These are phyloP conservation scores for Pangasius djambal DNA, from an alignment of 2,797 vertebrate species.

Conservation along the genomic window DNA sequence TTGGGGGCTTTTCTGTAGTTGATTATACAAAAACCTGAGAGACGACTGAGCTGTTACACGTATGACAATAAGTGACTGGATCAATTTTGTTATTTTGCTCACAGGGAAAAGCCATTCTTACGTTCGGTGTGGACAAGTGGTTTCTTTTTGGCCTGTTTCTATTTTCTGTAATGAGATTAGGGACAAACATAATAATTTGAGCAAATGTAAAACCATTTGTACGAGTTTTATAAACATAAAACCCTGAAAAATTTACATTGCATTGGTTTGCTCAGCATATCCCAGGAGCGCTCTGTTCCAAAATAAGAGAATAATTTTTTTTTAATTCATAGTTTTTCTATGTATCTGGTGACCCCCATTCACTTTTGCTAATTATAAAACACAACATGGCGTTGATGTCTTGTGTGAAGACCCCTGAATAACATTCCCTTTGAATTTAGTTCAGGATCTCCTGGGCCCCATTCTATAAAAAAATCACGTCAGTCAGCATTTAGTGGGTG, in stretches of 20 bases:
- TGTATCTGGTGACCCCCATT: background rate
- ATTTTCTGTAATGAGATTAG: background rate
- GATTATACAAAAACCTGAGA: background rate
- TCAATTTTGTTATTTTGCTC: background rate
- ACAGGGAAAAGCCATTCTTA: background rate
- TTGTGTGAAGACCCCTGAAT: conserved; percentile 19
- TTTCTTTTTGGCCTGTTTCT: background rate
- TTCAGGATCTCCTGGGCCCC: background rate
- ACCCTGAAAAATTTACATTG: background rate
- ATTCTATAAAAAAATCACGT: background rate
- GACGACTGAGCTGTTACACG: background rate
- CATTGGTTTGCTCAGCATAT: background rate
- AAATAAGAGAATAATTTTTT: background rate
- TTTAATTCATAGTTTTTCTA: background rate
- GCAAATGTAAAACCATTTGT: background rate
- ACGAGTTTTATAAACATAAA: no score
- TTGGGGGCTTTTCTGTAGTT: background rate
- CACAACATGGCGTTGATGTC: background rate
- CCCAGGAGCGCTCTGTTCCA: background rate
- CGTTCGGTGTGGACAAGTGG: background rate
- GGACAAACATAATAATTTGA: background rate
- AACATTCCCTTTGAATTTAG: background rate
- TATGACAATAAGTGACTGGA: background rate
- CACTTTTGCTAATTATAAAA: conserved; percentile 14
- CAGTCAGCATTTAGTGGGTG: background rate